Percentiles rank a stretch among this genome's conserved stretches.
These are phyloP conservation scores for Nipponacmea schrenckii DNA, from an alignment of 2,888 invertebrate species.

Conservation along the genomic window DNA sequence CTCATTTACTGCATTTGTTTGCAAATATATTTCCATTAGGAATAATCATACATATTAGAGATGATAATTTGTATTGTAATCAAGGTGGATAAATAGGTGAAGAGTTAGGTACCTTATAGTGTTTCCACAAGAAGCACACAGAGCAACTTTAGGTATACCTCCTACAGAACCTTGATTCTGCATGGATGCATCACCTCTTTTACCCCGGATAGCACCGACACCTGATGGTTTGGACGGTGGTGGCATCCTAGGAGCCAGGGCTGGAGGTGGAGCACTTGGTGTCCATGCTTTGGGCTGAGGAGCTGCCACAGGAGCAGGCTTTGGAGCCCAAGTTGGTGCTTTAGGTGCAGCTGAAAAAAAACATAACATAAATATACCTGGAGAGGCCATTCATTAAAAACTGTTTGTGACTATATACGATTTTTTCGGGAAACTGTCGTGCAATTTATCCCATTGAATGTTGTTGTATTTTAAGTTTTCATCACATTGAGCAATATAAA, in stretches of 20 bases:
- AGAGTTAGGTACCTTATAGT: constrained; percentile 47
- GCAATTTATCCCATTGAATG: not conserved
- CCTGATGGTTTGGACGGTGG: constrained; percentile 47
- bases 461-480: too few species aligned
- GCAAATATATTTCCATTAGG: too few species aligned
- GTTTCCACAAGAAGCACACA: constrained; percentile 55
- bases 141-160: constrained; percentile 36
- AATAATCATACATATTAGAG: too few species aligned
- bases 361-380: not conserved
- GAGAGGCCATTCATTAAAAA: not conserved
- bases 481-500: too few species aligned
- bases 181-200: constrained; percentile 55
- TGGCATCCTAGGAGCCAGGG: constrained; percentile 33
- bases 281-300: constrained; percentile 40
- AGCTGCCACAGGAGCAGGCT: constrained; percentile 33
- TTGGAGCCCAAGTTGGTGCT: constrained; percentile 49
- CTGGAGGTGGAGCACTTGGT: constrained; percentile 34
- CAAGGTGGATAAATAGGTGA: too few species aligned
- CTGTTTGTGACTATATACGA: not conserved
- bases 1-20: too few species aligned
- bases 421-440: not conserved
- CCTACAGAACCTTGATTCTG: constrained; percentile 42
- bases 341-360: constrained; percentile 35
- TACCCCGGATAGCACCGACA: constrained; percentile 53
- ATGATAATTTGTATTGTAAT: too few species aligned